Percentiles rank a stretch among this genome's conserved stretches.
These are phyloP conservation scores for Lasius fuliginosus DNA, from an alignment of 2,888 invertebrate genomes.

Conservation along the genomic window DNA sequence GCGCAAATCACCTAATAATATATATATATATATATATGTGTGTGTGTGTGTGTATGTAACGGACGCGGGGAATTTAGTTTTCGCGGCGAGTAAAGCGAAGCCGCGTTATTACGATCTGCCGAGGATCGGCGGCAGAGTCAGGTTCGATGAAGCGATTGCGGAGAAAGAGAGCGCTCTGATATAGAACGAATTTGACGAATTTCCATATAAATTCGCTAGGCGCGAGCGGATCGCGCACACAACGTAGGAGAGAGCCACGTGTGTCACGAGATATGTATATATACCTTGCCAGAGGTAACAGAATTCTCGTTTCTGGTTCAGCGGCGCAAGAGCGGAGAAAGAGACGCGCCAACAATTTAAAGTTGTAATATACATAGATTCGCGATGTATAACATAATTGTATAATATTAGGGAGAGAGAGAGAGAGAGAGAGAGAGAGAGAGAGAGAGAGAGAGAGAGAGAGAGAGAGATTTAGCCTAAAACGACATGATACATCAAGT, in stretches of 20 bases:
- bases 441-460: no score
- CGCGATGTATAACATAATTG: neutral
- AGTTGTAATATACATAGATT: neutral
- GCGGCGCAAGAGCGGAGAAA: neutral
- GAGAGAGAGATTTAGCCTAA: neutral
- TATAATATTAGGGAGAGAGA: neutral
- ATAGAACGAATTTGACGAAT: constrained; percentile 84
- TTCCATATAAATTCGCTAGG: constrained; percentile 86
- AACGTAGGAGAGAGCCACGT: constrained; percentile 68
- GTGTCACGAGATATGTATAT: constrained; percentile 25
- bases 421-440: neutral
- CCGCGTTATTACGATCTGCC: constrained; percentile 61
- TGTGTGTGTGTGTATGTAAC: neutral
- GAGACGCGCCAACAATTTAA: neutral
- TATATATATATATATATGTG: neutral
- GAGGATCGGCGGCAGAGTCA: constrained; percentile 25
- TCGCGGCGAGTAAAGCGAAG: constrained; percentile 18
- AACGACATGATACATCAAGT: neutral
- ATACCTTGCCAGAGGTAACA: constrained; percentile 10
- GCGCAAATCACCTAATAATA: neutral
- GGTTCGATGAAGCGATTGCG: constrained; percentile 55
- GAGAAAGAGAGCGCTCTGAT: constrained; percentile 71
- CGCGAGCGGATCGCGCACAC: constrained; percentile 68
- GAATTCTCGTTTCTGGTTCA: constrained; percentile 17
- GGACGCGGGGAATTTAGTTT: neutral